These are phyloP conservation scores for Tuta absoluta DNA, from an alignment of 2,888 invertebrate genomes.

Conservation along the genomic window DNA sequence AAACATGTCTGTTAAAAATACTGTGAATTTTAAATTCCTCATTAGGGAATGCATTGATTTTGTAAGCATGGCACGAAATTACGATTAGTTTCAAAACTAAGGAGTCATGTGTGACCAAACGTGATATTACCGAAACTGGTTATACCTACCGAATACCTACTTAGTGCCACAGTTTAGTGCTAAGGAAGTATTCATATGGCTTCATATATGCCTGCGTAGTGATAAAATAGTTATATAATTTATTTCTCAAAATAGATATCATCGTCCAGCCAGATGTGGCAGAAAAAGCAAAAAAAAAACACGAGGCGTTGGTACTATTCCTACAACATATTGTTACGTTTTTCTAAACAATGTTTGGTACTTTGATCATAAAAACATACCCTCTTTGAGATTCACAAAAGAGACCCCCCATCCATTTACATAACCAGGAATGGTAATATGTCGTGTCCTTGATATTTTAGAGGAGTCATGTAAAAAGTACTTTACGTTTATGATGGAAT, in stretches of 20 bases:
- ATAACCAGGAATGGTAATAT: not conserved
- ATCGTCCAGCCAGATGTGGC: not conserved
- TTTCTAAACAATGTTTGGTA: not conserved
- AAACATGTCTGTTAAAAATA: not conserved
- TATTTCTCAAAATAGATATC: slow-evolving; percentile 7
- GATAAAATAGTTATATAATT: slow-evolving; percentile 30
- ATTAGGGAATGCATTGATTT: not conserved
- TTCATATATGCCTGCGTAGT: slow-evolving; percentile 33
- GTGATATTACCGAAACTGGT: slow-evolving; percentile 8
- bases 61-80: slow-evolving; percentile 1
- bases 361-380: not conserved
- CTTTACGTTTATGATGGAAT: not conserved
- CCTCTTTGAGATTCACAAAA: not conserved
- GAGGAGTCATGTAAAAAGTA: not conserved
- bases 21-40: not conserved
- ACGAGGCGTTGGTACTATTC: not conserved
- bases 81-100: not conserved
- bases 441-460: not conserved
- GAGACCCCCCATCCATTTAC: not conserved
- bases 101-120: slow-evolving; percentile 18
- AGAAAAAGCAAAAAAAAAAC: not conserved
- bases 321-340: not conserved
- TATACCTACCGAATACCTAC: slow-evolving; percentile 5
- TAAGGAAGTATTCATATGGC: not conserved
- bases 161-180: not conserved